A percentile compares a stretch with the other conserved stretches of the same genome.
phyloP scores from a whole-genome alignment of 35 echinoderm and acorn worm genomes.

The Anneissia japonica region DNA sequence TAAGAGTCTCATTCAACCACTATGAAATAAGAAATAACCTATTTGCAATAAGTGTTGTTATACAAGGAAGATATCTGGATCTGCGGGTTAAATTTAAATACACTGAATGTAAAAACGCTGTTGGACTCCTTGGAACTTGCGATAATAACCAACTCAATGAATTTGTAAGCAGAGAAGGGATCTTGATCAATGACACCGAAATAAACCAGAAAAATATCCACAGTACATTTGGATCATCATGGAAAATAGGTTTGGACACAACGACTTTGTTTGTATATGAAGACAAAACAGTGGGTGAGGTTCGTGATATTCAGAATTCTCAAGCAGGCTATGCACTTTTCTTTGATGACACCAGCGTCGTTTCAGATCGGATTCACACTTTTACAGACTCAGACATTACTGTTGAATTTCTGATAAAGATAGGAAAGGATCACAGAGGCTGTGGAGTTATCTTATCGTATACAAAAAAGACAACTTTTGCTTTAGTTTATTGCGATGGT shows the following conservation, averaged over 20 bases:
- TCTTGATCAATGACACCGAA: slow-evolving; percentile 25
- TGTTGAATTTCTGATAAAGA: slow-evolving; percentile 55
- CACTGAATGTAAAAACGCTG: slow-evolving; percentile 10
- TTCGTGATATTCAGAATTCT: slow-evolving; percentile 37
- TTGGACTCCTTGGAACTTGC: slow-evolving; percentile 59
- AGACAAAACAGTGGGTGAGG: slow-evolving; percentile 42
- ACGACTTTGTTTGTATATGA: slow-evolving; percentile 51
- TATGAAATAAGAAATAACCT: slow-evolving; percentile 17
- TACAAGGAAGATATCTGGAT: slow-evolving; percentile 59
- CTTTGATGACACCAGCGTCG: slow-evolving; percentile 52
- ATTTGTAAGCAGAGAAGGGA: slow-evolving; percentile 42
- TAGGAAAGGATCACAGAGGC: background rate
- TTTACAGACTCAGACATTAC: slow-evolving; percentile 78
- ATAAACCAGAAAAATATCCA: slow-evolving; percentile 60
- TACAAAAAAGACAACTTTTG: slow-evolving; percentile 26
- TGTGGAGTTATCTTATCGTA: slow-evolving; percentile 64
- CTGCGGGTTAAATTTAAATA: slow-evolving; percentile 5
- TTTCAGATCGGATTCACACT: slow-evolving; percentile 38
- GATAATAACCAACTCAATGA: slow-evolving; percentile 56
- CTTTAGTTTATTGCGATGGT: slow-evolving; percentile 22
- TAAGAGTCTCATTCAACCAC: slow-evolving; percentile 41
- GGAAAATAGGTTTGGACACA: background rate
- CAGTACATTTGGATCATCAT: slow-evolving; percentile 40
- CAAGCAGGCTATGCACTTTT: slow-evolving; percentile 62
- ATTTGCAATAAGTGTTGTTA: slow-evolving; percentile 32